Base-by-base conservation (phyloP, 2,113 vertebrate genomes). In the Campylorhamphus procurvoides region DNA sequence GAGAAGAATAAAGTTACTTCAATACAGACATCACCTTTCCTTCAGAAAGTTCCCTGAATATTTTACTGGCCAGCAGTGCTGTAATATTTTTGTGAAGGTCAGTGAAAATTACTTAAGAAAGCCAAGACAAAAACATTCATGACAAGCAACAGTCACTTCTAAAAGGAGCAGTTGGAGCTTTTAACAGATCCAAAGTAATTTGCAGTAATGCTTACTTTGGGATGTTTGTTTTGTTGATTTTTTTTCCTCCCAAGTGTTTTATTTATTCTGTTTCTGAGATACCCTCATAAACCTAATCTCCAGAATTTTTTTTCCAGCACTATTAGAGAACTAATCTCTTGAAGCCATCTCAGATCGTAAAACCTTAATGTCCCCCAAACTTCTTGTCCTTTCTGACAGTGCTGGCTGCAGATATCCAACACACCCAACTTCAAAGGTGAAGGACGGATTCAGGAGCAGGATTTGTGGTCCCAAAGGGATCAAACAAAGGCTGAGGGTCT, bases 41-140 rank as follows among this genome's bases (percentile, higher is more conserved):
- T 90, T 91, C 60, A 93, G 56, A 93, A 92, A 63, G 82, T 63
- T 90, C 68, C 49, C 69, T 29, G 83, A 88, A 81, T 88, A 81
- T 77, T 74, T 94, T 78, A 89, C 73, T 53, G 64, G 35, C 56
- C 69, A 75, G 77, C 40, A 72, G 12, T 49, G 60, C 60, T 60
- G 39, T n/a, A 78, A 87, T 75, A 88, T 59, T 89, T 94, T 75
- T 72, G 42, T 92, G 88, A 86, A 95, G 83, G 94, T 93, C 90
- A 87, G 79, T 88, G 90, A 92, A 86, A 81, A 37, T 63, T 77
- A 37, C 64, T 81, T 64, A 68, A 79, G 82, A 73, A 91, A 92
- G 62, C 23, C 53, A 64, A 82, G n/a, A 33, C 55, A 87, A 84
- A 81, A 94, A 14, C 19, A 81, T 66, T 67, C 6, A 1, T 50